A percentile compares a stretch with the other conserved stretches of the same genome.
These are phyloP conservation scores for Apocrypta bakeri DNA, from an alignment of 1,140 invertebrate species.

Conservation along the genomic window DNA sequence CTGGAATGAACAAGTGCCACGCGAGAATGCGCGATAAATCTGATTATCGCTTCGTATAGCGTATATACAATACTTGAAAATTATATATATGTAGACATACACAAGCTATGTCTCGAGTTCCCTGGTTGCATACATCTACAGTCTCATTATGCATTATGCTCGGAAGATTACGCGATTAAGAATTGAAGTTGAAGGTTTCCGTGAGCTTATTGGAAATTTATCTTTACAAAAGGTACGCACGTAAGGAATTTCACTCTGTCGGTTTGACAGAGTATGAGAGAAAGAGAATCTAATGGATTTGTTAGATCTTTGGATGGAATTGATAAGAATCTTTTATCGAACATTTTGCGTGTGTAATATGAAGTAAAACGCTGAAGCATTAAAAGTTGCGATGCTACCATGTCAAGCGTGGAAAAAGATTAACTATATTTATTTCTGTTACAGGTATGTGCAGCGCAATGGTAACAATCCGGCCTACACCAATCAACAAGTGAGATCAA, in stretches of 20 bases:
- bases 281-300: background rate
- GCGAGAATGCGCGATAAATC: background rate
- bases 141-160: background rate
- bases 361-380: background rate
- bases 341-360: background rate
- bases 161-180: background rate
- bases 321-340: too few species aligned
- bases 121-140: too few species aligned
- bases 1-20: background rate
- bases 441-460: background rate
- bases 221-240: too few species aligned
- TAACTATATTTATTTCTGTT: background rate
- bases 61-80: background rate
- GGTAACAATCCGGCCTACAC: background rate
- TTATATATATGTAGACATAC: background rate
- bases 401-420: background rate
- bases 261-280: too few species aligned
- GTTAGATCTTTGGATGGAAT: too few species aligned
- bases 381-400: background rate
- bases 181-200: too few species aligned
- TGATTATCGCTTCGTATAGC: constrained; percentile 24
- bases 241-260: too few species aligned
- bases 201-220: too few species aligned
- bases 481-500: background rate
- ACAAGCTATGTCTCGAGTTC: too few species aligned